phyloP scores from a whole-genome alignment of 2,797 vertebrate genomes.

The Spondyliosoma cantharus region DNA sequence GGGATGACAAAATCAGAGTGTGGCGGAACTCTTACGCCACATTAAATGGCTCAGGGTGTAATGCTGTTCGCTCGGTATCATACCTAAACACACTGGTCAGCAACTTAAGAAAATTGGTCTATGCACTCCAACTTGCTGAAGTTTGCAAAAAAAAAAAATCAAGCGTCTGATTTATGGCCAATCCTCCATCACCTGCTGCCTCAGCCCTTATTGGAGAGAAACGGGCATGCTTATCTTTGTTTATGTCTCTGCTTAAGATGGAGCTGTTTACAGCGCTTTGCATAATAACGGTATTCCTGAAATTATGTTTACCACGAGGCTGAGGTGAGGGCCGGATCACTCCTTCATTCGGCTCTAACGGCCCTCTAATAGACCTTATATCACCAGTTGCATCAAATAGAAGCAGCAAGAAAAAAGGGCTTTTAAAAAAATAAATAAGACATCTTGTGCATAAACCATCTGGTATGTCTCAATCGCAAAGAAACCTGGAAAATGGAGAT shows the following conservation, averaged over 20 bases:
- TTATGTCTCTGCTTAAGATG: slow-evolving; percentile 27
- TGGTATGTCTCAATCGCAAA: slow-evolving; percentile 14
- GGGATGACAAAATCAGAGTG: neutral
- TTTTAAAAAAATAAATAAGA: slow-evolving; percentile 21
- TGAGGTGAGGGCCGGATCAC: neutral
- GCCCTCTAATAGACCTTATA: slow-evolving; percentile 15
- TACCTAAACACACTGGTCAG: slow-evolving; percentile 54
- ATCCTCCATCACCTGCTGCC: slow-evolving; percentile 38
- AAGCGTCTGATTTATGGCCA: slow-evolving; percentile 44
- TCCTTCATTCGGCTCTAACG: slow-evolving; percentile 14
- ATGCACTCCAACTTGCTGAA: slow-evolving; percentile 53
- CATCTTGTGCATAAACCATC: slow-evolving; percentile 17
- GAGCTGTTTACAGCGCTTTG: slow-evolving; percentile 23
- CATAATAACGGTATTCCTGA: slow-evolving; percentile 35
- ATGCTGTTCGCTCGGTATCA: slow-evolving; percentile 55
- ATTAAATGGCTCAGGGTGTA: slow-evolving; percentile 24
- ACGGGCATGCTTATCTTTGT: slow-evolving; percentile 28
- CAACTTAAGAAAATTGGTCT: slow-evolving; percentile 56
- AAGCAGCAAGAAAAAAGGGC: slow-evolving; percentile 11
- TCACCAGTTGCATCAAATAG: slow-evolving; percentile 28
- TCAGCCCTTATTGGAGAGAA: slow-evolving; percentile 41
- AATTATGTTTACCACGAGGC: neutral
- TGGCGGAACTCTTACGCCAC: neutral
- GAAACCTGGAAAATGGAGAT: slow-evolving; percentile 15
- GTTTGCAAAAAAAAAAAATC: slow-evolving; percentile 36